Evolutionary conservation across 2,113 vertebrate genomes (phyloP).

Genomic region (Scalopus aquaticus): DNA sequence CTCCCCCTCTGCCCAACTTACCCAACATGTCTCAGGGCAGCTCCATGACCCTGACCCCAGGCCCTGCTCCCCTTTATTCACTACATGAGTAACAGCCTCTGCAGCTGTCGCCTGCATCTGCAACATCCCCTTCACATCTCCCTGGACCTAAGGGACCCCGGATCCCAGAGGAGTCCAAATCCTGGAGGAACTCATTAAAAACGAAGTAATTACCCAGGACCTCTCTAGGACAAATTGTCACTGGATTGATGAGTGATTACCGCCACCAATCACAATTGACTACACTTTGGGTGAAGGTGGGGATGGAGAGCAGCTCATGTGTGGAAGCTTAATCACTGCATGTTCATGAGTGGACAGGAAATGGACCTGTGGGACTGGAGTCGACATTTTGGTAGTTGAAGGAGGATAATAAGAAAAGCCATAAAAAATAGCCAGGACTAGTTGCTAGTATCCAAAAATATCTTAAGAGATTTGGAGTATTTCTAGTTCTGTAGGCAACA

Average conservation of each 20-base stretch:
- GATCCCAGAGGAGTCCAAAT: slow-evolving; percentile 36
- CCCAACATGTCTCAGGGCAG: neutral
- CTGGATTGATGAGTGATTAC: neutral
- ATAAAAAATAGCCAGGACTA: neutral
- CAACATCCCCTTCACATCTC: neutral
- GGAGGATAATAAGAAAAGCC: neutral
- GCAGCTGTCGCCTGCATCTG: neutral
- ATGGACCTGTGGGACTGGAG: neutral
- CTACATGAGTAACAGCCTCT: neutral
- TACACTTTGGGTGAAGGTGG: neutral
- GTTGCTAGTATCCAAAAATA: neutral
- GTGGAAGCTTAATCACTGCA: neutral
- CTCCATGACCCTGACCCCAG: neutral
- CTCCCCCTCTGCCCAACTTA: neutral
- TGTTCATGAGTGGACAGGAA: neutral
- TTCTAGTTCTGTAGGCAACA: neutral
- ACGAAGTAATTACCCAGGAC: neutral
- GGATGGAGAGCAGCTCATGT: neutral
- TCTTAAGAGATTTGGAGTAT: neutral
- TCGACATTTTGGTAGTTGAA: neutral
- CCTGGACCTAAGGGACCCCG: neutral
- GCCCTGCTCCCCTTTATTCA: neutral
- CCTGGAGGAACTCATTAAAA: slow-evolving; percentile 59
- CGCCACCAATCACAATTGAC: neutral
- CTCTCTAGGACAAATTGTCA: neutral